These are phyloP conservation scores for Cercocebus atys DNA, from an alignment of 2,113 vertebrate genomes.

Conservation along the genomic window DNA sequence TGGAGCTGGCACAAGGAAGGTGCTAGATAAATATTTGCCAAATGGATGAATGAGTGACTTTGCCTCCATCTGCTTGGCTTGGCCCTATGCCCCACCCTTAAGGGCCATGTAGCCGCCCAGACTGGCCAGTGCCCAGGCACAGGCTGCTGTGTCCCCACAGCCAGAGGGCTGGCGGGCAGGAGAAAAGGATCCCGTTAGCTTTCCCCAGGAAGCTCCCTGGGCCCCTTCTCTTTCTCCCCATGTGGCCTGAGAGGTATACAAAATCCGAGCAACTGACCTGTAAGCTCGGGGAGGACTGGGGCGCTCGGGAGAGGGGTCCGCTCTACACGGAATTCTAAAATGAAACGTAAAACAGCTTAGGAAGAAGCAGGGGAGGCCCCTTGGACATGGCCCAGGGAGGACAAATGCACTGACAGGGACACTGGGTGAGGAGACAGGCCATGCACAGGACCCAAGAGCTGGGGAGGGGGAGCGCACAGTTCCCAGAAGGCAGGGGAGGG, in stretches of 20 bases:
- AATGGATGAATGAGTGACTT: constrained; percentile 38
- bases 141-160: neutral
- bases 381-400: constrained; percentile 51
- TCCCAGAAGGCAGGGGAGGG: neutral
- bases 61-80: constrained; percentile 54
- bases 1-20: constrained; percentile 23
- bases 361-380: constrained; percentile 76
- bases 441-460: constrained; percentile 70
- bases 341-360: constrained; percentile 92
- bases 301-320: constrained; percentile 99
- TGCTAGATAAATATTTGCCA: constrained; percentile 57
- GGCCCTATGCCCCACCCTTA: constrained; percentile 33
- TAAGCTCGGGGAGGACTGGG: constrained; percentile 99
- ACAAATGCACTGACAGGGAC: constrained; percentile 60
- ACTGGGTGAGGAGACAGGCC: constrained; percentile 44
- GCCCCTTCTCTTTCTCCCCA: constrained; percentile 77
- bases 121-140: constrained; percentile 5
- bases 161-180: neutral
- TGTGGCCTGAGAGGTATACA: constrained; percentile 89
- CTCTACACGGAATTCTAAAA: constrained; percentile 99
- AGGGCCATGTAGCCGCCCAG: neutral
- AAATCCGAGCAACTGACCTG: constrained; percentile 94
- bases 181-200: constrained; percentile 56
- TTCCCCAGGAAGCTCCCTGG: constrained; percentile 69
- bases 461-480: neutral